phyloP scores from a whole-genome alignment of 2,888 invertebrate genomes.

The Lagria hirta region DNA sequence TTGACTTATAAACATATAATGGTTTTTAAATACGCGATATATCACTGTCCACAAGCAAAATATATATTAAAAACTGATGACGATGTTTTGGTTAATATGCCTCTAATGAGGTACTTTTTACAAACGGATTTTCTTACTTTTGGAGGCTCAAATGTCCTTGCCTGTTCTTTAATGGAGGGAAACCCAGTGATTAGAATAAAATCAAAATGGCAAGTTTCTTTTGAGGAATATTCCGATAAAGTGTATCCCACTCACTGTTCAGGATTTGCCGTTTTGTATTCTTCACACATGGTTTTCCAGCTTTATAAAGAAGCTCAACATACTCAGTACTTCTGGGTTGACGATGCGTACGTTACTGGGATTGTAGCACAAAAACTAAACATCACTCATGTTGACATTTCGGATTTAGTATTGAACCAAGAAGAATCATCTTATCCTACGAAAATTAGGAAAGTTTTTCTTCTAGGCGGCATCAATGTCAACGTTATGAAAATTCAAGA shows the following conservation, averaged over 20 bases:
- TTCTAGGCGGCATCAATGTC: too few relatives aligned
- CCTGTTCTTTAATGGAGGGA: too few relatives aligned
- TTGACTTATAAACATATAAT: conserved; percentile 84
- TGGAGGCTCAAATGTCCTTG: conserved; percentile 64
- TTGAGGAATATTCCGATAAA: conserved; percentile 62
- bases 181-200: conserved; percentile 34
- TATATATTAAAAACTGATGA: conserved; percentile 73
- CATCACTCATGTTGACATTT: not conserved
- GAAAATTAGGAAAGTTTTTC: too few relatives aligned
- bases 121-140: conserved; percentile 60
- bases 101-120: conserved; percentile 61
- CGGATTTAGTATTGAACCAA: too few relatives aligned
- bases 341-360: conserved; percentile 72
- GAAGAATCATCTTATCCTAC: too few relatives aligned
- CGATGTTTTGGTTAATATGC: conserved; percentile 73
- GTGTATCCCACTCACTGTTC: conserved; percentile 76
- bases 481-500: too few relatives aligned
- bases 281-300: conserved; percentile 58
- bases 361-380: conserved; percentile 51
- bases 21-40: conserved; percentile 75
- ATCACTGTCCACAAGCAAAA: conserved; percentile 65
- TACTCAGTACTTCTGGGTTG: conserved; percentile 70
- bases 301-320: conserved; percentile 60
- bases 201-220: conserved; percentile 77
- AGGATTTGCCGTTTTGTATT: conserved; percentile 65